Evolutionary conservation across 2,113 vertebrate genomes (phyloP).

Genomic region (Pandion haliaetus): DNA sequence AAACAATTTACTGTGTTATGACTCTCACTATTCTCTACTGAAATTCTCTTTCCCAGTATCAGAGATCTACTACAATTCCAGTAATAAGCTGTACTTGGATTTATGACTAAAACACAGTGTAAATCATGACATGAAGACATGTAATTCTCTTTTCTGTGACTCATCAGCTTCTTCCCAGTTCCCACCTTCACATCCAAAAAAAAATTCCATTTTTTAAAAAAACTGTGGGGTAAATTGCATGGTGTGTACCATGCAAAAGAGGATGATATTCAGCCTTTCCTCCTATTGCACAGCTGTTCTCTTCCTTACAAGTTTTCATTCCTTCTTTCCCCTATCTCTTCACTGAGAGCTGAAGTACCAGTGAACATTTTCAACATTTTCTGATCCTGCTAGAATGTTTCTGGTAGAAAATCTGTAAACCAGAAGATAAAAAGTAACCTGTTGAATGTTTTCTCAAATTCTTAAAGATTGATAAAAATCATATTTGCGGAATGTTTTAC

Average conservation of each 20-base stretch:
- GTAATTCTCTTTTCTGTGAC: constrained; percentile 35
- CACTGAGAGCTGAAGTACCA: background rate
- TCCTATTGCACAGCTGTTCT: background rate
- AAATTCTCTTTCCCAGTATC: background rate
- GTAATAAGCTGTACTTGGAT: background rate
- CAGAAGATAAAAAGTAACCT: background rate
- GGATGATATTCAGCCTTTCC: background rate
- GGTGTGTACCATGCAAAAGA: background rate
- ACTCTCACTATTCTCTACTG: background rate
- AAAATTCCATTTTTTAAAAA: too few species aligned
- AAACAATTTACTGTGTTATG: background rate
- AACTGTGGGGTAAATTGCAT: background rate
- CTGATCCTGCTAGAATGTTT: background rate
- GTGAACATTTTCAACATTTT: background rate
- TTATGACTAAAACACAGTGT: constrained; percentile 16
- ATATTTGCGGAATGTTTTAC: background rate
- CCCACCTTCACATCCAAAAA: background rate
- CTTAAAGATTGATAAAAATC: background rate
- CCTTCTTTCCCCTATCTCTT: background rate
- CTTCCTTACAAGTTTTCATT: background rate
- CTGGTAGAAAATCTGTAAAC: background rate
- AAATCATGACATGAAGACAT: constrained; percentile 12
- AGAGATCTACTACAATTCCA: background rate
- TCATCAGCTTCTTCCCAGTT: background rate
- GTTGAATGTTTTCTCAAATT: background rate